Evolutionary conservation across 1,140 invertebrate genomes (phyloP).

Genomic region (Probaryconus sp.): DNA sequence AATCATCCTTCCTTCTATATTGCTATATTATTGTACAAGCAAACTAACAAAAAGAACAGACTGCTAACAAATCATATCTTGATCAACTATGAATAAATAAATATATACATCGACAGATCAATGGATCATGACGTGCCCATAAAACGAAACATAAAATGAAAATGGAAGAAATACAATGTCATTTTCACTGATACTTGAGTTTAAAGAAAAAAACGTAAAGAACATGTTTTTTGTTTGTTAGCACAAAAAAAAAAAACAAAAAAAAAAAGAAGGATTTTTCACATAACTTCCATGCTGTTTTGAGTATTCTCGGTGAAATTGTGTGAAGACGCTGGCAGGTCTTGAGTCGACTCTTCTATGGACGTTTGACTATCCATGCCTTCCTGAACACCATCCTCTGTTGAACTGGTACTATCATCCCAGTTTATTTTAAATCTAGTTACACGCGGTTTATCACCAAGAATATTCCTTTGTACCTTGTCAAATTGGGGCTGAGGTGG

Average conservation of each 20-base stretch:
- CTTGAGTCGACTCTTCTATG: slow-evolving; percentile 71
- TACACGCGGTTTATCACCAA: slow-evolving; percentile 95
- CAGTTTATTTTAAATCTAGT: slow-evolving; percentile 99
- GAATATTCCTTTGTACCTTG: slow-evolving; percentile 95
- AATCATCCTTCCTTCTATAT: no score
- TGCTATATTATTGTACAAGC: no score
- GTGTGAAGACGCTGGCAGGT: slow-evolving; percentile 70
- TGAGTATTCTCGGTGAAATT: slow-evolving; percentile 76
- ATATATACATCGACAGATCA: slow-evolving; percentile 35
- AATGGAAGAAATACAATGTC: no score
- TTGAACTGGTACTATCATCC: slow-evolving; percentile 85
- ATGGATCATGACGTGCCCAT: slow-evolving; percentile 6
- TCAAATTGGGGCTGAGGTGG: slow-evolving; percentile 94
- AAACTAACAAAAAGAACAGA: neutral
- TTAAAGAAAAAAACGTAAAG: slow-evolving; percentile 27
- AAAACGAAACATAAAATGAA: slow-evolving; percentile 30
- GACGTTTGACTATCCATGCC: slow-evolving; percentile 68
- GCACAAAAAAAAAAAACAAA: neutral
- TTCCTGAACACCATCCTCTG: slow-evolving; percentile 66
- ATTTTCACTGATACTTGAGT: no score
- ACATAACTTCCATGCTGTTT: slow-evolving; percentile 78
- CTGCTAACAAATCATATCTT: slow-evolving; percentile 10
- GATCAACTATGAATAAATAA: slow-evolving; percentile 45
- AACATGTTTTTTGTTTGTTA: no score
- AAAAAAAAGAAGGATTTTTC: slow-evolving; percentile 35